These are phyloP conservation scores for Syngnathus acus DNA, from an alignment of 2,797 vertebrate species.

Conservation along the genomic window DNA sequence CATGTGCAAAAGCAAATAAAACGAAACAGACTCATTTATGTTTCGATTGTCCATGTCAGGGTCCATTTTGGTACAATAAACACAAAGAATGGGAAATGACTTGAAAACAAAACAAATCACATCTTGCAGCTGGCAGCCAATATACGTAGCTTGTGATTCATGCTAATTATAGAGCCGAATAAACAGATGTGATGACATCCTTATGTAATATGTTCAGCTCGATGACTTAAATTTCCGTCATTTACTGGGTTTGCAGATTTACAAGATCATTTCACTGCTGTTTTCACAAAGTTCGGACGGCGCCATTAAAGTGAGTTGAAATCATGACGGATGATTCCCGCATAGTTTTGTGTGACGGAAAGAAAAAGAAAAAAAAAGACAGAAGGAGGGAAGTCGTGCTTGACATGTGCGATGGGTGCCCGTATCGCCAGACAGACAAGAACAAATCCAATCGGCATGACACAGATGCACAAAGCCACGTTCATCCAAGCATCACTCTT, in stretches of 20 bases:
- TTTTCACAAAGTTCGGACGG: not conserved
- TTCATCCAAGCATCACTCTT: slow-evolving; percentile 42
- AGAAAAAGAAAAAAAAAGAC: not conserved
- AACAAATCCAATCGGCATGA: slow-evolving; percentile 34
- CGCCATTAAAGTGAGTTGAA: not conserved
- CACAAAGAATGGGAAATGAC: too few species aligned
- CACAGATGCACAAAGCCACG: slow-evolving; percentile 40
- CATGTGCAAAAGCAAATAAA: not conserved
- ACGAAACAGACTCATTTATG: not conserved
- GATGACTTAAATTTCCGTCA: not conserved
- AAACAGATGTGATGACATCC: slow-evolving; percentile 1
- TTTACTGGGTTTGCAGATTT: too few species aligned
- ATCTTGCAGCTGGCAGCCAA: not conserved
- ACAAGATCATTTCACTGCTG: not conserved
- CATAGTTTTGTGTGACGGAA: not conserved
- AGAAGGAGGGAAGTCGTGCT: slow-evolving; percentile 12
- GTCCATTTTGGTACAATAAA: not conserved
- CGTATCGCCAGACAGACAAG: slow-evolving; percentile 30
- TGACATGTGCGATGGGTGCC: slow-evolving; percentile 32
- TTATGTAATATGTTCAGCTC: not conserved
- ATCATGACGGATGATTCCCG: not conserved
- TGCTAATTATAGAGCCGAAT: not conserved
- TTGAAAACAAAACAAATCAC: not conserved
- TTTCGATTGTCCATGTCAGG: not conserved
- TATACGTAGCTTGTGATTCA: not conserved